These are phyloP conservation scores for Heliopora coerulea DNA, from an alignment of 92 coral and sea anemone species.

Conservation along the genomic window DNA sequence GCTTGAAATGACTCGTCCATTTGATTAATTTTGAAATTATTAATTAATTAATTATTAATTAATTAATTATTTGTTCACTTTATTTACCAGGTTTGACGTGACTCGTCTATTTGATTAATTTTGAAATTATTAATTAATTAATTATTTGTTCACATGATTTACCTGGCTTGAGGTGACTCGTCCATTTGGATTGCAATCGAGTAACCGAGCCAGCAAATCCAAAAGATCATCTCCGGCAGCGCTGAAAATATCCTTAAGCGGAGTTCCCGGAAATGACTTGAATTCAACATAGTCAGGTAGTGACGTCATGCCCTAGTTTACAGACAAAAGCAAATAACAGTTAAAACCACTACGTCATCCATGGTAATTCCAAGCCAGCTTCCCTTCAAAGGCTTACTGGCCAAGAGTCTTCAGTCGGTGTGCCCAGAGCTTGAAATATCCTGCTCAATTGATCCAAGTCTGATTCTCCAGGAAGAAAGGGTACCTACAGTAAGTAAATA, in stretches of 20 bases:
- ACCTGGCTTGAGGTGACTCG: constrained; percentile 93
- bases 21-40: too few relatives aligned
- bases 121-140: too few relatives aligned
- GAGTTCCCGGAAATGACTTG: constrained; percentile 88
- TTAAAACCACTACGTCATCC: neutral
- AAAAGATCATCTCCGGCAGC: constrained; percentile 96
- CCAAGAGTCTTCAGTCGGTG: constrained; percentile 94
- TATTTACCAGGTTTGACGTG: too few relatives aligned
- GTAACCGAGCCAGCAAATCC: constrained; percentile 79
- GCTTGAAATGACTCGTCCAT: too few relatives aligned
- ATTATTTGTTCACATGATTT: too few relatives aligned
- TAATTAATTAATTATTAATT: too few relatives aligned
- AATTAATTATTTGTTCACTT: too few relatives aligned
- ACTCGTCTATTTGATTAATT: too few relatives aligned
- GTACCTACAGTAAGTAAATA: constrained; percentile 78
- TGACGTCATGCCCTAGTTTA: constrained; percentile 67
- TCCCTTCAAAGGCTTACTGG: too few relatives aligned
- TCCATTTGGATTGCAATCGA: constrained; percentile 93
- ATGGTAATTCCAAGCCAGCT: too few relatives aligned
- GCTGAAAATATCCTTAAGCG: constrained; percentile 84
- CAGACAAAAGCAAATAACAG: neutral
- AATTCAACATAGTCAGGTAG: constrained; percentile 96
- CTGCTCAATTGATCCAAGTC: constrained; percentile 91
- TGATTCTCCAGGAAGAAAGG: constrained; percentile 90
- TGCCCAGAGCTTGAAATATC: constrained; percentile 92